phyloP scores from a whole-genome alignment of 2,113 vertebrate species.

The Cyprinodon brontotheroides region DNA sequence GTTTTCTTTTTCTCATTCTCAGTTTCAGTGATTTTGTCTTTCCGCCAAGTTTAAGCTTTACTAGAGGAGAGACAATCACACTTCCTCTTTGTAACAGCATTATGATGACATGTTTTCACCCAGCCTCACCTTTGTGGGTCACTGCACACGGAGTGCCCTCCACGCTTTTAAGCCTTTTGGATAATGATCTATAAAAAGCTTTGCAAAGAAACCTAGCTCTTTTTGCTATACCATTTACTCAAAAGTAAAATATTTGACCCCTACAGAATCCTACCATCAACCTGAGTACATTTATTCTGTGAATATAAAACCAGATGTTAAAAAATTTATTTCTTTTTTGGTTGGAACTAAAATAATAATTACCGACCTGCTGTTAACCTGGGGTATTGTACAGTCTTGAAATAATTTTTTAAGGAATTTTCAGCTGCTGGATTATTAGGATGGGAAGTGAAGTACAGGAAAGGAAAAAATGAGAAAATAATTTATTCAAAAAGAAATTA shows the following conservation, averaged over 20 bases:
- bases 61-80: conserved; percentile 24
- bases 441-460: background rate
- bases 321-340: too few species aligned
- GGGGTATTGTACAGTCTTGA: background rate
- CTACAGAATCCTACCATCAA: too few species aligned
- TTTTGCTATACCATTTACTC: background rate
- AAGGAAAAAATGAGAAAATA: background rate
- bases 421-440: background rate
- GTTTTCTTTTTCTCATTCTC: conserved; percentile 7
- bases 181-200: background rate
- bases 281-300: background rate
- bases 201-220: background rate
- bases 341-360: background rate
- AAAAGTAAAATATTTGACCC: background rate
- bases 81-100: conserved; percentile 34
- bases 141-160: conserved; percentile 11
- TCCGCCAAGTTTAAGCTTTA: conserved; percentile 26
- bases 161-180: background rate
- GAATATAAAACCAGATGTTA: background rate
- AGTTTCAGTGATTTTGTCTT: background rate
- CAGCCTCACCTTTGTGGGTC: conserved; percentile 45
- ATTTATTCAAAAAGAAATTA: background rate
- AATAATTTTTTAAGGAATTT: background rate
- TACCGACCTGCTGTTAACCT: too few species aligned
- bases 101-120: conserved; percentile 20